A percentile compares a stretch with the other conserved stretches of the same genome.
Conservation (phyloP, 1,140 invertebrate species). For the Drosophila biarmipes region DNA sequence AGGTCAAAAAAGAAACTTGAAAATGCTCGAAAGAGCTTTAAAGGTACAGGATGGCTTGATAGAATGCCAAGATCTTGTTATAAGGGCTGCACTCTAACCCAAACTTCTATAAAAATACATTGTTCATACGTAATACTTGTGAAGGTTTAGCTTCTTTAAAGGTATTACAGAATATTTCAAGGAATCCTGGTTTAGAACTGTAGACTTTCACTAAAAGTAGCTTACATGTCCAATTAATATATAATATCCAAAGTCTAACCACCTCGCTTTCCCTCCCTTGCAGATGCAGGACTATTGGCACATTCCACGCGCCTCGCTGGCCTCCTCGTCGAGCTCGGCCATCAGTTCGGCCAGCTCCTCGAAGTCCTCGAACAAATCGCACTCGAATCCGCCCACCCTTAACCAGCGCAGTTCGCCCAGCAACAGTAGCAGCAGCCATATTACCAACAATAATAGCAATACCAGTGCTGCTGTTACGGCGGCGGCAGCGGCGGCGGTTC, state of each 20-base stretch:
- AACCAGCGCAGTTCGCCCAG: slow-evolving; percentile 60
- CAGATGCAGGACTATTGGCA: slow-evolving; percentile 89
- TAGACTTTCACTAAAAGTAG: slow-evolving; percentile 1
- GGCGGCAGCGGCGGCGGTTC: slow-evolving; percentile 64
- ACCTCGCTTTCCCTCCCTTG: slow-evolving; percentile 49
- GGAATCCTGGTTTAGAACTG: neutral
- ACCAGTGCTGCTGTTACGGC: slow-evolving; percentile 83
- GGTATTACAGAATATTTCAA: too few species aligned
- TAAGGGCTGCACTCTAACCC: too few species aligned
- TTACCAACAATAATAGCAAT: slow-evolving; percentile 53
- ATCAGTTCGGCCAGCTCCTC: slow-evolving; percentile 85
- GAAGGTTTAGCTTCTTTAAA: too few species aligned
- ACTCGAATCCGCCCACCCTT: slow-evolving; percentile 68
- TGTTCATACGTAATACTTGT: too few species aligned
- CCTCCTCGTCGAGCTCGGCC: slow-evolving; percentile 88
- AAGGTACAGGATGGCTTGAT: too few species aligned
- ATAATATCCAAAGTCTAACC: slow-evolving; percentile 3
- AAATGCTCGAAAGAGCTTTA: too few species aligned
- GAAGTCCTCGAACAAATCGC: slow-evolving; percentile 83
- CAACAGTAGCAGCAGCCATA: slow-evolving; percentile 25
- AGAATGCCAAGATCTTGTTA: too few species aligned
- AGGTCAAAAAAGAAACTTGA: neutral
- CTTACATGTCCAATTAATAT: too few species aligned
- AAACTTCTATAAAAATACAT: too few species aligned
- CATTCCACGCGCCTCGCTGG: slow-evolving; percentile 91